Percentiles rank a stretch among this genome's conserved stretches.
Conservation (phyloP, 2,113 vertebrate genomes). For the Ageneiosus marmoratus region DNA sequence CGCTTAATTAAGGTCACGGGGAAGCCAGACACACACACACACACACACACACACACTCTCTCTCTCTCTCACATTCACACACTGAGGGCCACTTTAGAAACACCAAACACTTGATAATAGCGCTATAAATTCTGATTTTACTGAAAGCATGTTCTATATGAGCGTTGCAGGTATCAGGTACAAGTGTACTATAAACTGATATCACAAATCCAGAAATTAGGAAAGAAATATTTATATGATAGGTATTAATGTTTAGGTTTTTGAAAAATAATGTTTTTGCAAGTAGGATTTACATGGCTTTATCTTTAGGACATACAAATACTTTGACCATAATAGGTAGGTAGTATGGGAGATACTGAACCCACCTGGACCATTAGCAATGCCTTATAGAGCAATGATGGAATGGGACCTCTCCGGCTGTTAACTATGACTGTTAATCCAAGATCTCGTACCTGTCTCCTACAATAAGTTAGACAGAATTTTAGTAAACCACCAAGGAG, state of each 20-base stretch:
- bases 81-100: too few species aligned
- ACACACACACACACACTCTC: too few species aligned
- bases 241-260: background rate
- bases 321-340: background rate
- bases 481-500: background rate
- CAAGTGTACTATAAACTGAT: background rate
- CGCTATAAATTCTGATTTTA: background rate
- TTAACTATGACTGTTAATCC: slow-evolving; percentile 84
- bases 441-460: slow-evolving; percentile 72
- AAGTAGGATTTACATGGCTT: background rate
- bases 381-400: slow-evolving; percentile 74
- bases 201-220: background rate
- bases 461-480: slow-evolving; percentile 52
- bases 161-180: background rate
- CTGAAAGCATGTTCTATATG: background rate
- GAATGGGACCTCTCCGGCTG: slow-evolving; percentile 75
- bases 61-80: too few species aligned
- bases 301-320: background rate
- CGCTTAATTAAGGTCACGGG: too few species aligned
- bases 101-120: background rate
- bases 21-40: too few species aligned
- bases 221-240: background rate
- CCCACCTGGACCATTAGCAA: slow-evolving; percentile 83
- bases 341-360: background rate
- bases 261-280: background rate